Evolutionary conservation across 2,888 invertebrate genomes (phyloP).

Genomic region (Meteorus colon): DNA sequence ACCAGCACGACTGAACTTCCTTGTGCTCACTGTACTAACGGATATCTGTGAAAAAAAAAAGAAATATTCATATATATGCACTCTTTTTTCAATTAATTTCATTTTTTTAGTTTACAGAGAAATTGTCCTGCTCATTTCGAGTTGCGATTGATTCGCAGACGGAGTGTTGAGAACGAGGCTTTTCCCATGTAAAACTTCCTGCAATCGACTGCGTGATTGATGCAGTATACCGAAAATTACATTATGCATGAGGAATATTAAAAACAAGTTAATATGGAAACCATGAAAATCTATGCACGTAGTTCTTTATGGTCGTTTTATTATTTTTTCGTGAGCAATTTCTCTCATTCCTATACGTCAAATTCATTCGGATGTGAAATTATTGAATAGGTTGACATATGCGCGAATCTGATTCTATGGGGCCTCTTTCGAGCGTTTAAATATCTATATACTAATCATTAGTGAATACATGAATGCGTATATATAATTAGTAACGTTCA

Average conservation of each 20-base stretch:
- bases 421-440: no score
- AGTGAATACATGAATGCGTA: background rate
- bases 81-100: background rate
- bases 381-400: no score
- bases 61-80: background rate
- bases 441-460: no score
- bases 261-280: constrained; percentile 42
- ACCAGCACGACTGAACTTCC: constrained; percentile 75
- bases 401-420: no score
- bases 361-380: no score
- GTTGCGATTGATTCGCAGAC: constrained; percentile 14
- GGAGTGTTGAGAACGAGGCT: background rate
- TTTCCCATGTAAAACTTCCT: background rate
- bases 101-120: background rate
- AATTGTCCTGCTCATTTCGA: constrained; percentile 34
- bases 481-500: background rate
- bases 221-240: constrained; percentile 32
- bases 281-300: constrained; percentile 51
- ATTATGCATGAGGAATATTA: constrained; percentile 39
- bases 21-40: constrained; percentile 74
- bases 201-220: constrained; percentile 2
- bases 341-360: background rate
- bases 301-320: constrained; percentile 19
- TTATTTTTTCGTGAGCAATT: constrained; percentile 9
- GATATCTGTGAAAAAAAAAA: constrained; percentile 74